These are phyloP conservation scores for Gallinago jamesoni DNA, from an alignment of 2,113 vertebrate genomes.

Conservation along the genomic window DNA sequence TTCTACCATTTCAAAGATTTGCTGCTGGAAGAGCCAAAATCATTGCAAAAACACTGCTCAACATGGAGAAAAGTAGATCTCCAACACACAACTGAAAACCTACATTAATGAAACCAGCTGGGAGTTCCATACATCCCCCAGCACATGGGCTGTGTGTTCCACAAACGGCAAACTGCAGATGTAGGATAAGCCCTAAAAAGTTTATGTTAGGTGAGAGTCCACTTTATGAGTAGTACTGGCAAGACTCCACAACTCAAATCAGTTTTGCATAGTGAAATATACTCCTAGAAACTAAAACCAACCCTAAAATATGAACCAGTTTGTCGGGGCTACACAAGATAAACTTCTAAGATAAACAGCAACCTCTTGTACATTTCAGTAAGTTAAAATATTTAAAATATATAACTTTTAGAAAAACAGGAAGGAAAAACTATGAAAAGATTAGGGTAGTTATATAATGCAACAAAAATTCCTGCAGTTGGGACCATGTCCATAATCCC, in stretches of 20 bases:
- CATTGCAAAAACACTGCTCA: background rate
- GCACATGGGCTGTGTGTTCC: background rate
- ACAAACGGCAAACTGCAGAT: constrained; percentile 17
- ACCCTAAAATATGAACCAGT: background rate
- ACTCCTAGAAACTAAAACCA: background rate
- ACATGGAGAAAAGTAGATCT: constrained; percentile 2
- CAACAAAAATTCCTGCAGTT: background rate
- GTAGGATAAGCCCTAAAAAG: constrained; percentile 49
- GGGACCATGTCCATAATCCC: background rate
- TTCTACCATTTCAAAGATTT: background rate
- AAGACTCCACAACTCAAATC: constrained; percentile 16
- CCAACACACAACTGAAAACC: constrained; percentile 22
- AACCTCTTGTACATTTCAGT: background rate
- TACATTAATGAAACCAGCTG: constrained; percentile 45
- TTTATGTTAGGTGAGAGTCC: constrained; percentile 59
- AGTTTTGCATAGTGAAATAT: background rate
- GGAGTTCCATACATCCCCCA: constrained; percentile 23
- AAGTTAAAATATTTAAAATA: background rate
- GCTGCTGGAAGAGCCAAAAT: constrained; percentile 2
- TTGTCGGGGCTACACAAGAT: background rate
- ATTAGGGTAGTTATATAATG: background rate
- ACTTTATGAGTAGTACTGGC: constrained; percentile 55
- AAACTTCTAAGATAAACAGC: background rate
- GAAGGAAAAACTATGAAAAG: background rate
- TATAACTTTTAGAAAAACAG: background rate